A percentile compares a stretch with the other conserved stretches of the same genome.
Conservation (phyloP, 2,888 invertebrate species). For the Plebejus anna region DNA sequence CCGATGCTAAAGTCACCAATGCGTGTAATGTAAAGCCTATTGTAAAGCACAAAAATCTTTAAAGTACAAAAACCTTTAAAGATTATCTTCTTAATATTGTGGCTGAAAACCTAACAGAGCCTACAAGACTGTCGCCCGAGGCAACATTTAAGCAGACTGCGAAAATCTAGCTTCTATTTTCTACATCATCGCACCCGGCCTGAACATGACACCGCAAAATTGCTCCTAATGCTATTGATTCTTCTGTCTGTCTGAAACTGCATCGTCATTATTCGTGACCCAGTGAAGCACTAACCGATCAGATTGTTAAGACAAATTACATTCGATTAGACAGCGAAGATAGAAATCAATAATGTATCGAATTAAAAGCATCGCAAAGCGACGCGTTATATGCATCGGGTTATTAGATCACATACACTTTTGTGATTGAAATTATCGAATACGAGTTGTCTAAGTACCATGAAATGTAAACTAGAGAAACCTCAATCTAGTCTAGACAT, state of each 20-base stretch:
- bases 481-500: background rate
- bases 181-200: conserved; percentile 7
- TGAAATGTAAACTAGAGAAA: background rate
- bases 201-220: conserved; percentile 11
- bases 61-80: too few relatives aligned
- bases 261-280: conserved; percentile 8
- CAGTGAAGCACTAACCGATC: background rate
- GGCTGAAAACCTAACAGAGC: background rate
- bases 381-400: background rate
- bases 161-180: conserved; percentile 10
- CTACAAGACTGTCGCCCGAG: background rate
- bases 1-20: too few relatives aligned
- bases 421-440: background rate
- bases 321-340: background rate
- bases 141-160: background rate
- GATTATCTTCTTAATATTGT: background rate
- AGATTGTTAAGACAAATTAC: background rate
- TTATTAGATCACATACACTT: background rate
- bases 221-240: conserved; percentile 4
- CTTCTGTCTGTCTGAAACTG: background rate
- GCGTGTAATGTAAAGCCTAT: too few relatives aligned
- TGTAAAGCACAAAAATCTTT: too few relatives aligned
- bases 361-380: background rate
- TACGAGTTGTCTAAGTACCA: too few relatives aligned
- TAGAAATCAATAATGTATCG: background rate